Conservation (phyloP, 2,113 vertebrate species). For the Anhinga anhinga region DNA sequence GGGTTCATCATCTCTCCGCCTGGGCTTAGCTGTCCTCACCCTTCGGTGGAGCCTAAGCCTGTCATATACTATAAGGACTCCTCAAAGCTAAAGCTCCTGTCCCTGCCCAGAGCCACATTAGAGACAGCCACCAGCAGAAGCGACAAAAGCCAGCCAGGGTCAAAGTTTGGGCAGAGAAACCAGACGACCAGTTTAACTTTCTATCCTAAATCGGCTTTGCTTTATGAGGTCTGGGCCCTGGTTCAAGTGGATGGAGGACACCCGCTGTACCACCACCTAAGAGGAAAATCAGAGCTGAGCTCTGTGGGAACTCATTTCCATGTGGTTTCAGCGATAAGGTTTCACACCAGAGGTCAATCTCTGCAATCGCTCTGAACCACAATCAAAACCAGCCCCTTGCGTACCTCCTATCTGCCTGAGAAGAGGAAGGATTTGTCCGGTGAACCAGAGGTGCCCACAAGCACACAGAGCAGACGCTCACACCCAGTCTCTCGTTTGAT, state of each 20-base stretch:
- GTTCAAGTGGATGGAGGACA: neutral
- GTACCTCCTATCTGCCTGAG: neutral
- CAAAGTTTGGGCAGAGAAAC: neutral
- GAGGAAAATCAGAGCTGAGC: neutral
- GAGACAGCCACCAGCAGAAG: neutral
- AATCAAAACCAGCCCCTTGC: neutral
- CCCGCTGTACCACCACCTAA: fast-evolving
- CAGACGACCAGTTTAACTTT: neutral
- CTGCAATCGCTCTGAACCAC: neutral
- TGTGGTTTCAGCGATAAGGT: conserved; percentile 31
- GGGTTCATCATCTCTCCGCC: neutral
- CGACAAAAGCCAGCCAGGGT: neutral
- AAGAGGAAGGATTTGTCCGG: neutral
- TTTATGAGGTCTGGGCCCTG: neutral
- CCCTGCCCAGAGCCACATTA: neutral
- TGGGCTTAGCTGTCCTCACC: neutral
- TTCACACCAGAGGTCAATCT: neutral
- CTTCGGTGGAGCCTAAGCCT: fast-evolving
- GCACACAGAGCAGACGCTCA: neutral
- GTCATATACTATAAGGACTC: fast-evolving
- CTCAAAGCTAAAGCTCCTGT: neutral
- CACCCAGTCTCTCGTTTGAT: neutral
- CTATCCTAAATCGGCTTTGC: neutral
- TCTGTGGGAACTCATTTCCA: conserved; percentile 36
- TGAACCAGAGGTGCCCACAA: neutral